Percentiles rank a stretch among this genome's conserved stretches.
Conservation (phyloP, 1,140 invertebrate species). For the Anastrepha ludens region DNA sequence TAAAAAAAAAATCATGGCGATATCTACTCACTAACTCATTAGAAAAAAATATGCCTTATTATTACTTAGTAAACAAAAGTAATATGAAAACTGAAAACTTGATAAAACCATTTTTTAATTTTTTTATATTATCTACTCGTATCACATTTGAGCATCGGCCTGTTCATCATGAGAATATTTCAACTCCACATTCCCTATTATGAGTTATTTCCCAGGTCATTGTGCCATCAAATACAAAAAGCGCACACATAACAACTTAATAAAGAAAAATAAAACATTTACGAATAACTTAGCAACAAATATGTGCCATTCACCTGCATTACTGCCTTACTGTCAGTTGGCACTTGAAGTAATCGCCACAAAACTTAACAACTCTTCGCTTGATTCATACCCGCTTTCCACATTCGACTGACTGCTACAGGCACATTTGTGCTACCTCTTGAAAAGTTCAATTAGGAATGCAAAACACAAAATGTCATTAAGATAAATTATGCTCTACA, state of each 20-base stretch:
- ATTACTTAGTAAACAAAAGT: too few relatives aligned
- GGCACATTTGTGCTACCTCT: background rate
- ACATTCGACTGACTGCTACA: background rate
- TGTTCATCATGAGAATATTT: too few relatives aligned
- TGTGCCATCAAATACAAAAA: background rate
- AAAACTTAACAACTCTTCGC: background rate
- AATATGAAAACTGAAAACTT: too few relatives aligned
- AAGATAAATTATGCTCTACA: background rate
- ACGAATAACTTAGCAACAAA: too few relatives aligned
- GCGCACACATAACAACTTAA: background rate
- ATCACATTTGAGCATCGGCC: too few relatives aligned
- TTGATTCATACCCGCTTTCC: background rate
- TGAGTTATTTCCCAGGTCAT: background rate
- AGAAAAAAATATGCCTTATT: too few relatives aligned
- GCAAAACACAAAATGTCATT: constrained; percentile 10
- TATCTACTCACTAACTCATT: too few relatives aligned
- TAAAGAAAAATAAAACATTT: background rate
- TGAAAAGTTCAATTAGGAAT: constrained; percentile 23
- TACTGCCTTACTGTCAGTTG: constrained; percentile 1
- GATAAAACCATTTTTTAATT: too few relatives aligned
- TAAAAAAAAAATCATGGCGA: too few relatives aligned
- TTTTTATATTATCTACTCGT: too few relatives aligned
- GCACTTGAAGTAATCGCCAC: background rate
- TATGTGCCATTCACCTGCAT: background rate
- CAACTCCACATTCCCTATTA: too few relatives aligned